Percentiles rank a stretch among this genome's conserved stretches.
Evolutionary conservation across 2,113 vertebrate genomes (phyloP).

Genomic region (Enhydra lutris): DNA sequence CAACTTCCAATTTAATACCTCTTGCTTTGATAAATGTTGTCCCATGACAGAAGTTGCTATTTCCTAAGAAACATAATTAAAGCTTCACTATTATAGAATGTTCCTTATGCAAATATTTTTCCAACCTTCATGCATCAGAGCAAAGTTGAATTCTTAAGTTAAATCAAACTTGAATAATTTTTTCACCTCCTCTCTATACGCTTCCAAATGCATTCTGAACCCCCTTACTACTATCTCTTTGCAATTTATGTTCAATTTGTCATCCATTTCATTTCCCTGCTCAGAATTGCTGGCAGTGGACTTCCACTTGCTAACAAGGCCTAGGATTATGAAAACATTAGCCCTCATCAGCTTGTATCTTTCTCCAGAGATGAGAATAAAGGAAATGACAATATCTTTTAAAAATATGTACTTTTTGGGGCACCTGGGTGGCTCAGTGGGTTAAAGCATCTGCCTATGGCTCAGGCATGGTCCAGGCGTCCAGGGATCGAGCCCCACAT

Average conservation of each 20-base stretch:
- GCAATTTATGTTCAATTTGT: background rate
- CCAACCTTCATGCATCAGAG: background rate
- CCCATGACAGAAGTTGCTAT: background rate
- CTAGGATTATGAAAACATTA: background rate
- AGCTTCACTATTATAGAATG: background rate
- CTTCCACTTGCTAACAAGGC: background rate
- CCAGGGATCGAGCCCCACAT: too few species aligned
- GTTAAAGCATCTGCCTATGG: too few species aligned
- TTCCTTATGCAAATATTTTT: conserved; percentile 31
- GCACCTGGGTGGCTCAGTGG: too few species aligned
- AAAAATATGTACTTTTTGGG: too few species aligned
- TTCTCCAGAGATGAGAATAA: background rate
- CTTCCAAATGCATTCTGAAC: background rate
- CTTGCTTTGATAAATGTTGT: background rate
- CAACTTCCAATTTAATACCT: background rate
- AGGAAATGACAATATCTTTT: background rate
- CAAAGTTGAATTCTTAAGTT: conserved; percentile 5
- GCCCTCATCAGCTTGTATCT: background rate
- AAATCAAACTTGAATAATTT: background rate
- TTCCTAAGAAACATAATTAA: conserved; percentile 28
- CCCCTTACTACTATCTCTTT: background rate
- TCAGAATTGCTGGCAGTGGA: background rate
- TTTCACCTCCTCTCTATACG: background rate
- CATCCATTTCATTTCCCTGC: background rate
- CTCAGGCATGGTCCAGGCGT: too few species aligned